Evolutionary conservation across 2,888 invertebrate genomes (phyloP).

Genomic region (Oasisia sp.): DNA sequence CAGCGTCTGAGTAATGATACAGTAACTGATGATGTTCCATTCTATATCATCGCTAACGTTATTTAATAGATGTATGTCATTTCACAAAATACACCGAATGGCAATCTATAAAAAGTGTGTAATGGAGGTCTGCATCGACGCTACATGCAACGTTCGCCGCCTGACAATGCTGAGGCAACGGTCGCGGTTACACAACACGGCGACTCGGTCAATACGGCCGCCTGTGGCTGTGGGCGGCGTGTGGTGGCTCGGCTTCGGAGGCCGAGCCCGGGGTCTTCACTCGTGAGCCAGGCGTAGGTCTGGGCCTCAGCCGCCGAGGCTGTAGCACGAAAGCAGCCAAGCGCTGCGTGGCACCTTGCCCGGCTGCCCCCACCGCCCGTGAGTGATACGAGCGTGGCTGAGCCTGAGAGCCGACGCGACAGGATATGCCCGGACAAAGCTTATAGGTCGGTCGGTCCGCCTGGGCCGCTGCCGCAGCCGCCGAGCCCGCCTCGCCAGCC

Average conservation of each 20-base stretch:
- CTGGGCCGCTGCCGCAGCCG: constrained; percentile 10
- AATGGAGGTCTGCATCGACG: neutral
- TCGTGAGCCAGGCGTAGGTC: neutral
- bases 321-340: constrained; percentile 12
- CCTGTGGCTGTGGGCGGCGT: neutral
- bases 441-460: constrained; percentile 17
- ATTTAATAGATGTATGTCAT: neutral
- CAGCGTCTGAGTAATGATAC: neutral
- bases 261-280: neutral
- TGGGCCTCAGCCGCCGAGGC: neutral
- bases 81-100: neutral
- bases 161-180: constrained; percentile 7
- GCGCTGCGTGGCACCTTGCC: constrained; percentile 13
- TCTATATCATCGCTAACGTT: neutral
- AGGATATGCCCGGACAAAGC: constrained; percentile 17
- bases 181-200: constrained; percentile 7
- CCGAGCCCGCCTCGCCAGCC: constrained; percentile 6
- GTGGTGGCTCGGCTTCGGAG: neutral
- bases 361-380: constrained; percentile 17
- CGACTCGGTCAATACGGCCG: constrained; percentile 1
- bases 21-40: neutral
- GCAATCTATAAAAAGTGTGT: neutral
- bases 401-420: constrained; percentile 13
- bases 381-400: constrained; percentile 11
- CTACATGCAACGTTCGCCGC: neutral